Evolutionary conservation across 2,113 vertebrate genomes (phyloP), one percentile per base, ranked within the genome.

Genomic region (Melanerpes formicivorus): DNA sequence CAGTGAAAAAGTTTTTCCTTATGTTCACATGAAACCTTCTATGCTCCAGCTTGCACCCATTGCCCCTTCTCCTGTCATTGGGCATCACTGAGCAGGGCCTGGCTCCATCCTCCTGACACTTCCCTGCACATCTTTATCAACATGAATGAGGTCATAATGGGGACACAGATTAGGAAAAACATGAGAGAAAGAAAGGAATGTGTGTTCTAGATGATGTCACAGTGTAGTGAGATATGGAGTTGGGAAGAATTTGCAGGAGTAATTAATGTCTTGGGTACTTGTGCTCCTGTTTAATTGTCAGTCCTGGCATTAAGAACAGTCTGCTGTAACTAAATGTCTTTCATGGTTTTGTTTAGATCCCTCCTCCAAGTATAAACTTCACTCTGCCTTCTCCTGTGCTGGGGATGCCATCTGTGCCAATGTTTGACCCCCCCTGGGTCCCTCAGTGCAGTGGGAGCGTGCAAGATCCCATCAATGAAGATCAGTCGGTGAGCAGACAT

Each of bases 301-400:
- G 16, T 54, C 16, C 22, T 10, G 6, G 23, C 18, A 40, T 21
- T 52, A 46, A 44, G 37, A 83, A 30, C 7, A 30, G 27, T 59
- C 42, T 54, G 21, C 37, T 79, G 32, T 84, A 84, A 84, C 14
- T 66, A 73, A 71, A 82, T 29, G 30, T 52, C 10, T 60, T 64
- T 11, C 3, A 1, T 54, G 40, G 8, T 85, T 78, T 92, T 76
- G n/a, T 75, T 87, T 90, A 99, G 99, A 99, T 99, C 55, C 99
- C 99, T 42, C 99, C 99, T 56, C 99, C 99, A 80, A 99, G 99
- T 95, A 99, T 99, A 97, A 99, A 99, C 96, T 99, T 99, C 96
- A 99, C 99, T 9, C 96, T 99, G 91, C 99, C 99, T 13, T 99
- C 99, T 17, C 99, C 99, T 17, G 99, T 99, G 37, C 98, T 99